phyloP scores from a whole-genome alignment of 1,140 invertebrate species.

The Eurosta solidaginis region DNA sequence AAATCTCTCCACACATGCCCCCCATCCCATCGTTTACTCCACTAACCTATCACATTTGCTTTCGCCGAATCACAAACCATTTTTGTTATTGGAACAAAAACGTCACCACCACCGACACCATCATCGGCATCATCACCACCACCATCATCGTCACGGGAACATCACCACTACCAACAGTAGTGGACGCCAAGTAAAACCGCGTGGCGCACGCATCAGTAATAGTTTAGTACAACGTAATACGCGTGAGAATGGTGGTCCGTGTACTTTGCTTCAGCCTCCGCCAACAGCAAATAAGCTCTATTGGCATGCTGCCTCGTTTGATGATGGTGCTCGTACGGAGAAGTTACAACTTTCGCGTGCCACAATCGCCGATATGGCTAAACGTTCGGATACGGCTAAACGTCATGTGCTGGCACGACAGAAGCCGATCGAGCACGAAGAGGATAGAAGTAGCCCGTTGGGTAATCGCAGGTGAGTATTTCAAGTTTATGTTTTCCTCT shows the following conservation, averaged over 20 bases:
- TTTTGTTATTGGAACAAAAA: conserved; percentile 39
- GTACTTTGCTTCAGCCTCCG: conserved; percentile 49
- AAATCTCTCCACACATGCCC: conserved; percentile 49
- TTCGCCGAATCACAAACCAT: conserved; percentile 46
- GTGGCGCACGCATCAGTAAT: conserved; percentile 48
- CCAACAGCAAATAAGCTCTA: conserved; percentile 45
- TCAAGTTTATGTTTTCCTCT: too few species aligned
- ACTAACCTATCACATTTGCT: conserved; percentile 51
- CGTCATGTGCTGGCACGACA: conserved; percentile 77
- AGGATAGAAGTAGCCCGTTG: conserved; percentile 48
- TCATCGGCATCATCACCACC: conserved; percentile 43
- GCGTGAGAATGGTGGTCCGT: conserved; percentile 40
- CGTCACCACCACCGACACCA: conserved; percentile 47
- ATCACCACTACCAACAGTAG: conserved; percentile 30
- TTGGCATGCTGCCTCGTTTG: conserved; percentile 59
- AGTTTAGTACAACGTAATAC: conserved; percentile 52
- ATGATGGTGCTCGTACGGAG: conserved; percentile 62
- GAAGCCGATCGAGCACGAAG: conserved; percentile 72
- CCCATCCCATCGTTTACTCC: conserved; percentile 35
- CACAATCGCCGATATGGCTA: conserved; percentile 59
- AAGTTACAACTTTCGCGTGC: conserved; percentile 61
- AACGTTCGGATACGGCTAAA: conserved; percentile 69
- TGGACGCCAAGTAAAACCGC: conserved; percentile 33
- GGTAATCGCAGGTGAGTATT: conserved; percentile 53
- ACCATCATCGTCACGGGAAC: conserved; percentile 38